phyloP scores from a whole-genome alignment of 2,797 vertebrate genomes.

The Rhinatrema bivittatum region DNA sequence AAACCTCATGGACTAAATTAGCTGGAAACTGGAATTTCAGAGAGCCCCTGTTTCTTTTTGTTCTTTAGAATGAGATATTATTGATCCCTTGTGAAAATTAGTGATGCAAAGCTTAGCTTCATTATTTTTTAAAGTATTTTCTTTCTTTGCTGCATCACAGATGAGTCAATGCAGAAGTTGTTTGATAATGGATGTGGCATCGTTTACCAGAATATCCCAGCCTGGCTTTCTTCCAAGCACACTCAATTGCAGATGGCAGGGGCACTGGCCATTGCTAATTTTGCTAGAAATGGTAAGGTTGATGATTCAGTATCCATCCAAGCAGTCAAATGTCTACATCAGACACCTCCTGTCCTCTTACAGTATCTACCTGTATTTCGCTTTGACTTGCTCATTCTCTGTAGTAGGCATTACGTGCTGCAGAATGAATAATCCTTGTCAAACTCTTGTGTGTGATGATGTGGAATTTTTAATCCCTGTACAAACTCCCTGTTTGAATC shows the following conservation, averaged over 20 bases:
- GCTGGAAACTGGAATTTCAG: too few relatives aligned
- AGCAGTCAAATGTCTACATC: background rate
- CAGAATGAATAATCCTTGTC: too few relatives aligned
- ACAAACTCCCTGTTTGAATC: slow-evolving; percentile 5
- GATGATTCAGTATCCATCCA: background rate
- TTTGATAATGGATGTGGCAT: slow-evolving; percentile 55
- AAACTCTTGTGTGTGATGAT: slow-evolving; percentile 6
- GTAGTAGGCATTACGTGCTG: background rate
- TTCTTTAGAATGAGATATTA: too few relatives aligned
- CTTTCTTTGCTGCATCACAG: slow-evolving; percentile 24
- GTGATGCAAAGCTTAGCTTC: too few relatives aligned
- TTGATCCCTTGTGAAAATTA: too few relatives aligned
- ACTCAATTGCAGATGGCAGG: slow-evolving; percentile 60
- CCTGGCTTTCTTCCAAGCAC: slow-evolving; percentile 59
- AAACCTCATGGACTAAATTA: too few relatives aligned
- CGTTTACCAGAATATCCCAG: slow-evolving; percentile 56
- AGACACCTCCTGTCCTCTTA: background rate
- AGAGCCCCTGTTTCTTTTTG: too few relatives aligned
- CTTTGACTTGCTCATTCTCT: background rate
- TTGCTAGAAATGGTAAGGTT: slow-evolving; percentile 56
- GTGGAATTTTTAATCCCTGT: slow-evolving; percentile 18
- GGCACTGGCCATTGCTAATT: slow-evolving; percentile 56
- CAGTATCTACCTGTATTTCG: too few relatives aligned
- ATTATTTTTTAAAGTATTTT: too few relatives aligned
- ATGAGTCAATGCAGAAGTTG: slow-evolving; percentile 64